Base-by-base conservation (phyloP, 30 jellyfish, hydroid and myxozoan species). In the Aurelia sp. region DNA sequence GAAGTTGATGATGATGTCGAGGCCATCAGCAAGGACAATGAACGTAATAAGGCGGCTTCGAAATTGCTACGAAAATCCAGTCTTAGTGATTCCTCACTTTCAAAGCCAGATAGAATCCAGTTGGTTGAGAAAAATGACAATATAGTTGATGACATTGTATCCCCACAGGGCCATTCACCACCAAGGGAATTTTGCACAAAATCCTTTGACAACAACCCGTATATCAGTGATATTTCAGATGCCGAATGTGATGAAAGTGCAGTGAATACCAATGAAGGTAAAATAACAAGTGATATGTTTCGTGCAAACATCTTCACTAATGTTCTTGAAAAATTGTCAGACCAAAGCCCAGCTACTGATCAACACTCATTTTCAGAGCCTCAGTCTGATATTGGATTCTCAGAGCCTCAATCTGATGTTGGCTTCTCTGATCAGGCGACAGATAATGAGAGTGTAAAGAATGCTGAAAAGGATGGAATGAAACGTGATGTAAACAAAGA, bases 181-280 rank as follows among this genome's bases (percentile, higher is more conserved):
- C 13, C 50, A 7, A 22, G 60, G 33, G 74, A 35, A 20, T n/a
- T n/a, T 15, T 17, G 30, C 37, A 60, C 88, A 13, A 66, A 77
- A 50, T 18, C 86, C 4, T 47, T 20, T 53, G 81, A 64, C 40
- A 76, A 84, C 11, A 84, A 84, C 62, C 93, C 93, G 15, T 84
- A 84, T 60, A 84, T 84, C 18, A 84, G 93, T 63, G 93, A 84
- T 21, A 84, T 84, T 19, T 84, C 93, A 13, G 93, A 84, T 33
- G 93, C 87, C 3, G 93, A 84, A 30, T 73, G 18, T 27, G 84
- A 66, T 6, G 90, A 66, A 15, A 84, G 55, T 15, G 82, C 23
- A 50, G 83, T 41, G 5, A 52, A 55, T 17, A 35, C 22, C 22
- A 22, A 40, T 17, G 52, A 66, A 20, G 76, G 66, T 21, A 68